A percentile compares a stretch with the other conserved stretches of the same genome.
Conservation (phyloP, 2,113 vertebrate species). For the Todiramphus chloris region DNA sequence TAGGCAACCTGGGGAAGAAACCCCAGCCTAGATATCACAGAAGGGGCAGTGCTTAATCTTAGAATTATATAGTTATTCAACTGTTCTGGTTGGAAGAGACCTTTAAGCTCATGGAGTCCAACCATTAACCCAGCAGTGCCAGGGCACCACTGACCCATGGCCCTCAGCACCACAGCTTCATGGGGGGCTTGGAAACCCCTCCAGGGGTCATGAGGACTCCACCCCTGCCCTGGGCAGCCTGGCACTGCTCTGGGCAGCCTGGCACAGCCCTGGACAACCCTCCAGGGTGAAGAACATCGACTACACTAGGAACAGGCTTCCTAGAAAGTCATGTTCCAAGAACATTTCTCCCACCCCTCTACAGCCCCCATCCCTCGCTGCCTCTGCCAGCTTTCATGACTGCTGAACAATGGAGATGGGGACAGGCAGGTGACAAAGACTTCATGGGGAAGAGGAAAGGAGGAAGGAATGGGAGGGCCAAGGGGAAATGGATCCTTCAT, state of each 20-base stretch:
- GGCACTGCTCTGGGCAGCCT: too few species aligned
- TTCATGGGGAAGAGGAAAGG: neutral
- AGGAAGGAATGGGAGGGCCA: neutral
- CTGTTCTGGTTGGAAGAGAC: too few species aligned
- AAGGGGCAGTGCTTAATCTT: neutral
- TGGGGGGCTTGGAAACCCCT: too few species aligned
- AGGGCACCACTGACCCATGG: too few species aligned
- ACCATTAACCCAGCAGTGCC: too few species aligned
- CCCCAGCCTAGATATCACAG: neutral
- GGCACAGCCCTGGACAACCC: too few species aligned
- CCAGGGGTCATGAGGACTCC: too few species aligned
- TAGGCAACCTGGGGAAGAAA: neutral
- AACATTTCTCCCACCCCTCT: neutral
- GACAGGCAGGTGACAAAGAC: neutral
- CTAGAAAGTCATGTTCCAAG: neutral
- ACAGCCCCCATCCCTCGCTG: neutral
- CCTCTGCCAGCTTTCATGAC: constrained; percentile 4
- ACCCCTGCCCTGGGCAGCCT: too few species aligned
- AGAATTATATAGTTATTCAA: neutral
- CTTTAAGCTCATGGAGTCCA: too few species aligned
- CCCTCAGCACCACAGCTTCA: too few species aligned
- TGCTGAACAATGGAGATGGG: neutral
- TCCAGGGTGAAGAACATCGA: too few species aligned
- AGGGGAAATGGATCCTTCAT: neutral
- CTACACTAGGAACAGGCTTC: neutral